Percentiles rank a stretch among this genome's conserved stretches.
Conservation (phyloP, 2,113 vertebrate species). For the Physeter macrocephalus region DNA sequence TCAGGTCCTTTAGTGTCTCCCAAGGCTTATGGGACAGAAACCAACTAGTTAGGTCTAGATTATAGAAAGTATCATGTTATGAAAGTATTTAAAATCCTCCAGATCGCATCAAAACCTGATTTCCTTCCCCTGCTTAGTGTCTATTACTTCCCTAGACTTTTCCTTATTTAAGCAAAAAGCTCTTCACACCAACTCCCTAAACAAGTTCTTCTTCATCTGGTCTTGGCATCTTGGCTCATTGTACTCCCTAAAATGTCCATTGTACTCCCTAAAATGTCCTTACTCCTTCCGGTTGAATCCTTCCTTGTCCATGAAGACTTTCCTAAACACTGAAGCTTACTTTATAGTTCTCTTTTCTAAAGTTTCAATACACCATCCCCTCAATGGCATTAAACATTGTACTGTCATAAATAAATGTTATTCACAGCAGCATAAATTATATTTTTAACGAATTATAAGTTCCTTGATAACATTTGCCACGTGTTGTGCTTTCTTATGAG, state of each 20-base stretch:
- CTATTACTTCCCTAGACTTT: background rate
- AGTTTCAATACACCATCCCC: background rate
- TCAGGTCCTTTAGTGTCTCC: background rate
- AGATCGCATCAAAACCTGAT: background rate
- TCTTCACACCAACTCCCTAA: background rate
- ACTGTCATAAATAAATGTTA: background rate
- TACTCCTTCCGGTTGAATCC: background rate
- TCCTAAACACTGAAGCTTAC: background rate
- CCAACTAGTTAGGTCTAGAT: background rate
- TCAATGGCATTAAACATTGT: background rate
- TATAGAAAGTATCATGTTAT: background rate
- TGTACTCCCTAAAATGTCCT: background rate
- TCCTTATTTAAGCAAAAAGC: background rate
- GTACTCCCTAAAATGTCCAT: background rate
- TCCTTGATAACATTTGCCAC: background rate
- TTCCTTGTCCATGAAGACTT: background rate
- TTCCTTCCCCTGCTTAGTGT: background rate
- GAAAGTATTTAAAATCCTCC: background rate
- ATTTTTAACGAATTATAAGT: background rate
- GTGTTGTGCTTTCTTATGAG: background rate
- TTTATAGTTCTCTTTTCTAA: background rate
- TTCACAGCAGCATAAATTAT: background rate
- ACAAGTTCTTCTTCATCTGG: background rate
- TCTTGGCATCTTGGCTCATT: background rate
- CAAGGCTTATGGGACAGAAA: background rate